Evolutionary conservation across 2,888 invertebrate genomes (phyloP), one percentile per base, ranked within the genome.

Genomic region (Cheilosia grossa): DNA sequence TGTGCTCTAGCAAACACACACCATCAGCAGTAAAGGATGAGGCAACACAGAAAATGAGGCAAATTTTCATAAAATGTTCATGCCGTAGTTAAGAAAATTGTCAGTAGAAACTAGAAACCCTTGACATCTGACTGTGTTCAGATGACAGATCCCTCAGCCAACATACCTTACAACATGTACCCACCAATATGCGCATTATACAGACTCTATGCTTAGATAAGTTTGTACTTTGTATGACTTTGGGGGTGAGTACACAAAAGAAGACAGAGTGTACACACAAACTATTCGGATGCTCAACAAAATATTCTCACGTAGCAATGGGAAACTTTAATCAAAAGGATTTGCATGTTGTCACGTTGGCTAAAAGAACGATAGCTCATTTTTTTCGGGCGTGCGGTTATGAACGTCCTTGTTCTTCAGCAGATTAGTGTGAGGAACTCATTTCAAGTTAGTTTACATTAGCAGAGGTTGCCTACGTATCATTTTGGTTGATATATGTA

Each of bases 41-140:
- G 19, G 51, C 30, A 30, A 47, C 47, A 37, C 54, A 56, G 30
- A 74, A 85, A 80, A 79, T 79, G 83, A 51, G 59, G 75, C 47
- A 63, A 85, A 85, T 80, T 85, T 85, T 80, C 85, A 80, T 85
- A 85, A 85, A 85, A 85, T 85, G 80, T 80, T 80, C 80, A 80
- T 80, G 72, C 61, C 64, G 79, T 75, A 72, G 80, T 85, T 85
- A 85, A 83, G 85, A 70, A 80, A 80, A 85, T 85, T 47, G 75
- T 67, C 70, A 70, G 49, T 49, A 37, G 66, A 24, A 83, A 80
- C 82, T 51, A 30, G 58, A 42, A 85, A 80, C 83, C 85, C 85
- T 85, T 85, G 85, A 85, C 85, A 85, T 85, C 80, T 85, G 85
- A 85, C 74, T 85, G 79, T 69, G 79, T 85, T 85, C 85, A 85